phyloP scores from a whole-genome alignment of 2,888 invertebrate genomes.

The Eristalinus aeneus region DNA sequence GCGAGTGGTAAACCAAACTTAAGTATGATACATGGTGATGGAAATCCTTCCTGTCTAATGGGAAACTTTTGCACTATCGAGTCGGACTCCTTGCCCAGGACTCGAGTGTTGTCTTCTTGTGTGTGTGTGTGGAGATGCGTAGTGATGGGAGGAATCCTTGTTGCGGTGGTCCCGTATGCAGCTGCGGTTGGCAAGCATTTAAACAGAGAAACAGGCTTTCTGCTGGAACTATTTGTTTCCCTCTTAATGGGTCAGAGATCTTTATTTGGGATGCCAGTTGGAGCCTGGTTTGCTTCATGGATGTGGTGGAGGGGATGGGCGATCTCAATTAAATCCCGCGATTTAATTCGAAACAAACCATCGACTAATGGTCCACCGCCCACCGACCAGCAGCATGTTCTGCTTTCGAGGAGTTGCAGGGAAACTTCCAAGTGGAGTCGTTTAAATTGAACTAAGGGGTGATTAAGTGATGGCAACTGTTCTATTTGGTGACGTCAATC shows the following conservation, averaged over 20 bases:
- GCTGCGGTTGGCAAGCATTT: conserved; percentile 29
- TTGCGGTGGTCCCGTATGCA: conserved; percentile 36
- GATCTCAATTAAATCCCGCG: conserved; percentile 39
- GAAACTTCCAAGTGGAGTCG: conserved; percentile 37
- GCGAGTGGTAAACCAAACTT: conserved; percentile 38
- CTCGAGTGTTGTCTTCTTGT: too few species aligned
- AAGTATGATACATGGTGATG: conserved; percentile 42
- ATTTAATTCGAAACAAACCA: conserved; percentile 6
- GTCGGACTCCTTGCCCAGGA: neutral
- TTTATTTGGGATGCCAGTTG: conserved; percentile 14
- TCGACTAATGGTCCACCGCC: neutral
- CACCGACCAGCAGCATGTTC: neutral
- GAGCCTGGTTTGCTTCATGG: conserved; percentile 12
- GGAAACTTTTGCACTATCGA: conserved; percentile 35
- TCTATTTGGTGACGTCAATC: conserved; percentile 28
- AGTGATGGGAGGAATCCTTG: conserved; percentile 35
- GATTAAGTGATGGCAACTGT: conserved; percentile 61
- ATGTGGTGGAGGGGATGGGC: neutral
- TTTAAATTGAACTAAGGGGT: conserved; percentile 61
- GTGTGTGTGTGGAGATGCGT: neutral
- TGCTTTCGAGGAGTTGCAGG: neutral
- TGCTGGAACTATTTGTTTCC: conserved; percentile 41
- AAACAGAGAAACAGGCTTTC: conserved; percentile 15
- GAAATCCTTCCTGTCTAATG: conserved; percentile 46
- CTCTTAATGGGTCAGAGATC: conserved; percentile 31